These are phyloP conservation scores for Drosophila dunni DNA, from an alignment of 1,140 invertebrate species.

Conservation along the genomic window DNA sequence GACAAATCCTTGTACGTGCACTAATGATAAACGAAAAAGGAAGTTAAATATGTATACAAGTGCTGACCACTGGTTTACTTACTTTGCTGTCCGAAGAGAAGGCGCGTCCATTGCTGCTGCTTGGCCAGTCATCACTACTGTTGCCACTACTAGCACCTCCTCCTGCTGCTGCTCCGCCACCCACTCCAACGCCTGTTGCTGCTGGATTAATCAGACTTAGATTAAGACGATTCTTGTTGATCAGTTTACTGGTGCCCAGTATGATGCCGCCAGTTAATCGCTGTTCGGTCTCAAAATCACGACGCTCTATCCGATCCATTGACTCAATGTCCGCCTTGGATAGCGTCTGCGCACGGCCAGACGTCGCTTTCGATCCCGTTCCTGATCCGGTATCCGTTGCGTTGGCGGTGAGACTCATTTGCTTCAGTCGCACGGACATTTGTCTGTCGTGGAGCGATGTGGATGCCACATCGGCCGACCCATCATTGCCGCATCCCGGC, in stretches of 20 bases:
- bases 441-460: conserved; percentile 64
- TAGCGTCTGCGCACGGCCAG: conserved; percentile 14
- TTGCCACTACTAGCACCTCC: conserved; percentile 13
- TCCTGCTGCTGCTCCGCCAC: neutral
- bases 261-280: conserved; percentile 78
- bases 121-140: conserved; percentile 73
- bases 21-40: conserved; percentile 17
- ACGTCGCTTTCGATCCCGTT: conserved; percentile 25
- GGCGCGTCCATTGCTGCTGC: conserved; percentile 71
- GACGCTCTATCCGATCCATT: conserved; percentile 81
- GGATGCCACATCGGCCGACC: conserved; percentile 41
- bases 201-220: conserved; percentile 77
- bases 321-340: conserved; percentile 75
- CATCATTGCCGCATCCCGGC: conserved; percentile 8
- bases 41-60: neutral
- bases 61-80: neutral
- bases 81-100: conserved; percentile 82
- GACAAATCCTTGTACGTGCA: conserved; percentile 79
- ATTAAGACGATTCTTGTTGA: conserved; percentile 74
- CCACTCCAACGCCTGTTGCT: conserved; percentile 3
- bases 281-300: conserved; percentile 81
- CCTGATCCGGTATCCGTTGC: conserved; percentile 36
- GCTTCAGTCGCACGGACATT: conserved; percentile 79
- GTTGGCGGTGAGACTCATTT: conserved; percentile 75
- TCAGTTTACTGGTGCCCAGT: conserved; percentile 68